Base-by-base conservation (phyloP, 2,888 invertebrate genomes). In the Drosophila nr. perissopoda region DNA sequence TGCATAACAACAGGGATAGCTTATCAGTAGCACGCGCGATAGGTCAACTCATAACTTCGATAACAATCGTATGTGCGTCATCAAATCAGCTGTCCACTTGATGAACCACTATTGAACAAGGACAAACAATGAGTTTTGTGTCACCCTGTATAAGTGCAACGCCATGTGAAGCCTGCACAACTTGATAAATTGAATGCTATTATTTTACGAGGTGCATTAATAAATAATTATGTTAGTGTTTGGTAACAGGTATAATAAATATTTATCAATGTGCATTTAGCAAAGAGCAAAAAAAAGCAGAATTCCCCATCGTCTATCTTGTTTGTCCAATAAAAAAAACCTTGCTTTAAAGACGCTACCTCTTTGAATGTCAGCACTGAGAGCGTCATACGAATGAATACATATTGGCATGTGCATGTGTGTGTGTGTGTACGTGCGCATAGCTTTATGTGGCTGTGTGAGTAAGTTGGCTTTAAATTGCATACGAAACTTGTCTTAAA, bases 281-380 rank as follows among this genome's bases (percentile, higher is more conserved):
- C 64, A 81, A 77, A 77, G 27, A 74, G 8, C 56, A 40, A 38
- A 40, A 25, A n/a, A 64, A 54, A 69, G 49, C 29, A 60, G 42
- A 74, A 58, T 60, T 81, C 34, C 66, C 64, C 51, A 70, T 59
- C 57, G 79, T 66, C 42, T 78, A 76, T 65, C 64, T 81, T 78
- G 75, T 73, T 73, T 77, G 57, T 51, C 31, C 53, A 76, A 69
- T 68, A 69, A 61, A 66, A 66, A 73, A 81, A 82, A 82, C 80
- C 83, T 82, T 79, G 83, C 71, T 70, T 71, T 58, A 69, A 64
- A 70, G 69, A 68, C 70, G 82, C 61, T 74, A 66, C 34, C 52
- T 71, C 79, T 76, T 80, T 80, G 83, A 81, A 81, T 81, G 83
- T 79, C 81, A 82, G 77, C 76, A 71, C 72, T 54, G 60, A 79